Conservation (phyloP, 2,113 vertebrate genomes). For the Phaethornis superciliosus region DNA sequence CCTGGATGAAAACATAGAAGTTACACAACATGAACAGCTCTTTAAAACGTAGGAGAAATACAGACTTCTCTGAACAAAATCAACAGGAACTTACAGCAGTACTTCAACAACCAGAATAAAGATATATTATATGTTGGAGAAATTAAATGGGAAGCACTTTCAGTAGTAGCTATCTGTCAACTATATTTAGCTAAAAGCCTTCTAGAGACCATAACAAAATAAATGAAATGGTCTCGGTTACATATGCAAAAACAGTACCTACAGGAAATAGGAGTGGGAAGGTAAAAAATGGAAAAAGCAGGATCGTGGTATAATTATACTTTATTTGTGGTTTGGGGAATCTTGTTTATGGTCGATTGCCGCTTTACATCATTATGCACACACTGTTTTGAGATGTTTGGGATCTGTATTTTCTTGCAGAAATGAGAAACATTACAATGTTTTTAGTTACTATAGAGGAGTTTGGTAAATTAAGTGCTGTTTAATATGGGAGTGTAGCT, state of each 20-base stretch:
- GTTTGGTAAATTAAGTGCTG: background rate
- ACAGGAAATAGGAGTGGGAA: background rate
- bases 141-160: background rate
- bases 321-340: background rate
- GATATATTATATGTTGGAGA: background rate
- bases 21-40: background rate
- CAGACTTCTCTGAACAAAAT: background rate
- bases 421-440: background rate
- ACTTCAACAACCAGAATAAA: background rate
- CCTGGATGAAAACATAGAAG: background rate
- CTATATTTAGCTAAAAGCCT: background rate
- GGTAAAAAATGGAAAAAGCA: background rate
- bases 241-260: background rate
- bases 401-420: background rate
- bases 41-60: background rate
- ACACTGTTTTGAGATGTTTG: background rate
- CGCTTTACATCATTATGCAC: background rate
- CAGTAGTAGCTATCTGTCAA: background rate
- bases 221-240: background rate
- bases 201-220: background rate
- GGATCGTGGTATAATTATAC: background rate
- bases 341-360: background rate
- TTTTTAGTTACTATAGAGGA: constrained; percentile 20
- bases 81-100: background rate
- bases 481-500: background rate